Percentiles rank a stretch among this genome's conserved stretches.
Evolutionary conservation across 2,888 invertebrate genomes (phyloP).

Genomic region (Strigamia transsilvanica): DNA sequence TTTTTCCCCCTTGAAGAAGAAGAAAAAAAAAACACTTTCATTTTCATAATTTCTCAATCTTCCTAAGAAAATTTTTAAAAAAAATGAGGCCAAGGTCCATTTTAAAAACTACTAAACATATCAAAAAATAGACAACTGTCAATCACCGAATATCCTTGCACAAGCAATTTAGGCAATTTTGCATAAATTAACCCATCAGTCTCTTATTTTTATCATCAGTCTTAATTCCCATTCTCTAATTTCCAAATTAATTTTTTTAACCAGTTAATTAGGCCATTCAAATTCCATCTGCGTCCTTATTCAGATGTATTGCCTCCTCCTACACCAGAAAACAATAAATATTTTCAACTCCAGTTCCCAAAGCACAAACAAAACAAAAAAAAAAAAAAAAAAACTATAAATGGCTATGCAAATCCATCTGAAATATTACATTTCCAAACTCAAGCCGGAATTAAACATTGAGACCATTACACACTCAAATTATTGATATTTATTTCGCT

Average conservation of each 20-base stretch:
- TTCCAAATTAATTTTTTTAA: not conserved
- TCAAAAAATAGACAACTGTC: not conserved
- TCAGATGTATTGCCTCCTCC: slow-evolving; percentile 9
- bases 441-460: no score
- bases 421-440: not conserved
- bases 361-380: slow-evolving; percentile 2
- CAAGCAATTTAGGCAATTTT: not conserved
- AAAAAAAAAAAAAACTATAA: slow-evolving; percentile 16
- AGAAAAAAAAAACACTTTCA: not conserved
- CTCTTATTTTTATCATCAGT: no score
- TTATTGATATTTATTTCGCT: no score
- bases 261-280: not conserved
- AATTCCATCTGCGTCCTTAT: slow-evolving; percentile 10
- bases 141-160: slow-evolving; percentile 4
- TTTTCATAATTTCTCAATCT: not conserved
- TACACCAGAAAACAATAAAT: slow-evolving; percentile 16
- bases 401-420: not conserved
- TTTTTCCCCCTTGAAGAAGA: not conserved
- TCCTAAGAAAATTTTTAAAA: not conserved
- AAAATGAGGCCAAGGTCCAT: slow-evolving; percentile 15
- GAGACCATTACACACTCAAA: no score
- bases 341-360: slow-evolving; percentile 19
- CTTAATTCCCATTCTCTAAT: not conserved
- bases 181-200: not conserved
- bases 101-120: slow-evolving; percentile 18